Evolutionary conservation across 2,113 vertebrate genomes (phyloP), one percentile per base, ranked within the genome.

Genomic region (Salvelinus namaycush): DNA sequence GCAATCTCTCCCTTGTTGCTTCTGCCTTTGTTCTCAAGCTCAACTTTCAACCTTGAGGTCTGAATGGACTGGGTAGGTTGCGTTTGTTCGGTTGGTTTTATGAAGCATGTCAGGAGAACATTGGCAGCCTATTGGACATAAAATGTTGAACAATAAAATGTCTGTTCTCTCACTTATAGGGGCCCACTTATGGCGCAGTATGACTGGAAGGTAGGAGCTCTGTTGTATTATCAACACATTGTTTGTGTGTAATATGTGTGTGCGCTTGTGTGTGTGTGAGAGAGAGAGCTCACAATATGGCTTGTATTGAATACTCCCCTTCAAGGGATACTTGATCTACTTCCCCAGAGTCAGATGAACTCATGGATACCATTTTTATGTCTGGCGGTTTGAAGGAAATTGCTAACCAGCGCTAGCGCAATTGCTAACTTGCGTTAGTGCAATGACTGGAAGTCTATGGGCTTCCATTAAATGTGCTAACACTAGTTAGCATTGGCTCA

Each of bases 171-270:
- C 89, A 77, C 51, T 18, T 54, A 54, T 92, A 97, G 97, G 95
- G 90, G 92, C 90, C 0, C 90, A 83, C 79, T 76, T 96, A 72
- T 96, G 95, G 96, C 87, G 89, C 84, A 94, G 92, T 88, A 93
- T 96, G 91, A 94, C 89, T 31, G 85, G 91, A 88, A 97, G 95
- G 96, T 98, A 96, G 65, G 96, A 81, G 22, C 9, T 11, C 8
- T 24, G 54, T 62, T n/a, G 59, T 24, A 22, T 62, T 22, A 62
- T 54, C 51, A 54, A 18, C 51, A 44, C 39, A 44, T 44, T 44
- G 39, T 54, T 14, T 18, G 3, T 44, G 34, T 51, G 11, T 51
- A 3, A 3, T 12, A 4, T 51, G 49, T 51, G 49, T 13, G 1
- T 51, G 49, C 2, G 49, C 2, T 1, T 51, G 49, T 13, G 0